These are phyloP conservation scores for Clistopyga incitator DNA, from an alignment of 2,888 invertebrate genomes.

Conservation along the genomic window DNA sequence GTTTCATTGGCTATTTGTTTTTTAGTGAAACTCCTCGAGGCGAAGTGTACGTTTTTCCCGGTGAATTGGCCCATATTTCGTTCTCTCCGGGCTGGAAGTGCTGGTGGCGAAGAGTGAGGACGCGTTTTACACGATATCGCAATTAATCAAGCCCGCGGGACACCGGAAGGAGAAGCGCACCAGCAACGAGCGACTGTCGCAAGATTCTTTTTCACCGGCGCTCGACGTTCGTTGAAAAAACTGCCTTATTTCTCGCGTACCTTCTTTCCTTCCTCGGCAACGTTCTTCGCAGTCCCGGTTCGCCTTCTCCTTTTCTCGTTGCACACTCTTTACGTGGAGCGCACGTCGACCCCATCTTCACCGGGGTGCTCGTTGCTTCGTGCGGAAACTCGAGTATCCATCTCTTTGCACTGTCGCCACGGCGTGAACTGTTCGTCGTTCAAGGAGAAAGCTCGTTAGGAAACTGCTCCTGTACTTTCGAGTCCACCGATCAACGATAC, in stretches of 20 bases:
- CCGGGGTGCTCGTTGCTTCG: slow-evolving; percentile 41
- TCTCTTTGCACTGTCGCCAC: slow-evolving; percentile 48
- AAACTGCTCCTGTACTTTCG: slow-evolving; percentile 6
- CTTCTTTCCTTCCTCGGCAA: slow-evolving; percentile 25
- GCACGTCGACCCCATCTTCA: slow-evolving; percentile 52
- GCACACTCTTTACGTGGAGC: slow-evolving; percentile 31
- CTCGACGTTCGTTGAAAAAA: slow-evolving; percentile 51
- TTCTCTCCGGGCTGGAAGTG: slow-evolving; percentile 33
- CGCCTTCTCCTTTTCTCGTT: slow-evolving; percentile 22
- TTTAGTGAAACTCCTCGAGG: slow-evolving; percentile 1
- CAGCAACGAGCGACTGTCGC: slow-evolving; percentile 46
- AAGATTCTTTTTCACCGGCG: slow-evolving; percentile 17
- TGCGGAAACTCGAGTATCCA: slow-evolving; percentile 53
- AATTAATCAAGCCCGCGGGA: slow-evolving; percentile 63
- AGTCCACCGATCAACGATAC: slow-evolving; percentile 35
- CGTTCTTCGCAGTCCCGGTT: slow-evolving; percentile 34
- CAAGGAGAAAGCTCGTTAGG: slow-evolving; percentile 33
- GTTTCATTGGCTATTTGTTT: not conserved
- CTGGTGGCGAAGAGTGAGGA: slow-evolving; percentile 52
- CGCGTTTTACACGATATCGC: slow-evolving; percentile 62
- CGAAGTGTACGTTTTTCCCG: not conserved
- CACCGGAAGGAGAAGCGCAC: slow-evolving; percentile 25
- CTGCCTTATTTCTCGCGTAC: slow-evolving; percentile 22
- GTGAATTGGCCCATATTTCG: slow-evolving; percentile 35
- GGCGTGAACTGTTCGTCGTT: slow-evolving; percentile 27